Percentiles rank a stretch among this genome's conserved stretches.
Conservation (phyloP, 2,888 invertebrate genomes). For the Rhabditoides inermis region DNA sequence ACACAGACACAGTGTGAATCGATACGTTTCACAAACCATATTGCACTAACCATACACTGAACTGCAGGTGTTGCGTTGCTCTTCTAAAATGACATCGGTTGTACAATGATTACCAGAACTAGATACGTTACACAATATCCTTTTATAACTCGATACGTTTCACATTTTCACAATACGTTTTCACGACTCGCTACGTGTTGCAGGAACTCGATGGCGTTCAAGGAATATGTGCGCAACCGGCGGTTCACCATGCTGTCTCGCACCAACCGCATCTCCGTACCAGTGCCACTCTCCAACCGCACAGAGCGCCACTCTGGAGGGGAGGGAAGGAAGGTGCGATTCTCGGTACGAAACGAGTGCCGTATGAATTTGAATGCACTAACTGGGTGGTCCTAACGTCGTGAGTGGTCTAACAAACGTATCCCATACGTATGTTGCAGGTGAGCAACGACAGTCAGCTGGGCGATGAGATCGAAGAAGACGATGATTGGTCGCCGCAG, state of each 20-base stretch:
- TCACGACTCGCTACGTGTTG: slow-evolving; percentile 19
- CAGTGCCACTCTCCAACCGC: neutral
- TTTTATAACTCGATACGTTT: neutral
- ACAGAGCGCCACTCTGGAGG: no score
- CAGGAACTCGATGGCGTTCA: slow-evolving; percentile 22
- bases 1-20: no score
- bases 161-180: slow-evolving; percentile 20
- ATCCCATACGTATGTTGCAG: no score
- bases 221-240: slow-evolving; percentile 16
- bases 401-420: no score
- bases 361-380: neutral
- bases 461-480: slow-evolving; percentile 14
- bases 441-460: no score
- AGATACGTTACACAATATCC: neutral
- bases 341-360: neutral
- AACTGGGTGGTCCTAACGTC: slow-evolving; percentile 10
- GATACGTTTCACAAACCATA: no score
- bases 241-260: slow-evolving; percentile 11
- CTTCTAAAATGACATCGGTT: no score
- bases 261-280: neutral
- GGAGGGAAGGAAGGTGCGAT: no score
- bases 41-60: no score
- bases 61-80: no score
- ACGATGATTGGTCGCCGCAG: slow-evolving; percentile 17
- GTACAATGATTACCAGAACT: no score